phyloP scores from a whole-genome alignment of 2,797 vertebrate genomes.

The Myiothlypis coronata region DNA sequence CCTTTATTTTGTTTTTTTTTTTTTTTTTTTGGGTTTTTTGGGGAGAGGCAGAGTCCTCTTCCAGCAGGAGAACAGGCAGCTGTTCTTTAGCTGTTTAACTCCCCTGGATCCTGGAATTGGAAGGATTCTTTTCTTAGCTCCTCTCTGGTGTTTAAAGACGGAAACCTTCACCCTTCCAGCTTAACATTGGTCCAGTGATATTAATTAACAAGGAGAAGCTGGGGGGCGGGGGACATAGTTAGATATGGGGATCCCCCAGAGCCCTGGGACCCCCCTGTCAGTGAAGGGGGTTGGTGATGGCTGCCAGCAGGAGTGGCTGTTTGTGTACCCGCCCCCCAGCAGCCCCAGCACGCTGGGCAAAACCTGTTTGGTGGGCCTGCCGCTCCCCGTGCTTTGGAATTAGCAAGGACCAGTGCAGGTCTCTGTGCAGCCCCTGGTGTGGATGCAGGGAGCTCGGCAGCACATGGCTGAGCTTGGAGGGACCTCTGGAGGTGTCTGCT shows the following conservation, averaged over 20 bases:
- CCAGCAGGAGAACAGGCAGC: neutral
- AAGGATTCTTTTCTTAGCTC: neutral
- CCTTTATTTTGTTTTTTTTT: too few species aligned
- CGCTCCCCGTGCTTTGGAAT: rapidly evolving
- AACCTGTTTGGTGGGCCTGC: neutral
- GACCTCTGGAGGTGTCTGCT: conserved; percentile 53
- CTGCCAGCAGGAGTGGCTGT: neutral
- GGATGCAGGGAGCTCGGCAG: neutral
- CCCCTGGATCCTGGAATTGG: neutral
- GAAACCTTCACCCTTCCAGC: neutral
- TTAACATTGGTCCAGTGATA: rapidly evolving
- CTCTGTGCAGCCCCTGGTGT: neutral
- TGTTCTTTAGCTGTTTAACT: neutral
- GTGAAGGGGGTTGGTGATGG: rapidly evolving
- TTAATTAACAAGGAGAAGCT: neutral
- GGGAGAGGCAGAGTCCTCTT: neutral
- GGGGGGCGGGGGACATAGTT: rapidly evolving
- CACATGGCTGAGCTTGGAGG: conserved; percentile 41
- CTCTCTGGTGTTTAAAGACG: conserved; percentile 1
- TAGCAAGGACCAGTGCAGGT: rapidly evolving
- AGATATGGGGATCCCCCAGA: neutral
- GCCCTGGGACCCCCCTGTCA: neutral
- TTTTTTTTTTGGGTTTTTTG: neutral
- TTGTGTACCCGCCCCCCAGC: rapidly evolving
- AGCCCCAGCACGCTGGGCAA: neutral